Evolutionary conservation across 2,113 vertebrate genomes (phyloP).

Genomic region (Columbina picui): DNA sequence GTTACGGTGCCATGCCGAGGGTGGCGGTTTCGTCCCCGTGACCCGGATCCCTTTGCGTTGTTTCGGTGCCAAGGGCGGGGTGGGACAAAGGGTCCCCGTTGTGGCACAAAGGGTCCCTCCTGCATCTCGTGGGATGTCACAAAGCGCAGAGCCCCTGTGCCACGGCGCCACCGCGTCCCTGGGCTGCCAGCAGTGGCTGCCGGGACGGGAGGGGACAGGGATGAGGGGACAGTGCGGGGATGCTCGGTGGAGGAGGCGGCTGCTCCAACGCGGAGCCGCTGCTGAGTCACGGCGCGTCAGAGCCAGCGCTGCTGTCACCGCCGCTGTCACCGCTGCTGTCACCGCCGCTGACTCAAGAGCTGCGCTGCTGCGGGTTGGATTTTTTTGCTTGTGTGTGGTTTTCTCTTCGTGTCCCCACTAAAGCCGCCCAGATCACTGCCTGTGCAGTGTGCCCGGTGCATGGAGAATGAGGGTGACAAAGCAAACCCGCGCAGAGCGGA

Average conservation of each 20-base stretch:
- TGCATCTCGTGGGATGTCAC: neutral
- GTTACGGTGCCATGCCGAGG: neutral
- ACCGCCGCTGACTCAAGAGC: neutral
- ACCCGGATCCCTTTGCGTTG: neutral
- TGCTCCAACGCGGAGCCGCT: neutral
- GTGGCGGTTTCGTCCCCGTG: neutral
- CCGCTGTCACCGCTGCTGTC: neutral
- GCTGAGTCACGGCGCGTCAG: conserved; percentile 42
- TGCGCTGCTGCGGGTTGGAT: neutral
- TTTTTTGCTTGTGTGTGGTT: neutral
- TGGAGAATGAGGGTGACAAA: rapidly evolving
- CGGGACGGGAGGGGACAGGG: neutral
- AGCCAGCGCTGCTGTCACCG: neutral
- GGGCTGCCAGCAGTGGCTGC: no score
- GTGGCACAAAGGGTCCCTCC: no score
- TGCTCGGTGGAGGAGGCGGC: neutral
- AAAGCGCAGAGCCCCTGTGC: neutral
- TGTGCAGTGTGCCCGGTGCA: rapidly evolving
- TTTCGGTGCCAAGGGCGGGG: neutral
- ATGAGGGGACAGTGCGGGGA: neutral
- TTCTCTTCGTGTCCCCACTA: no score
- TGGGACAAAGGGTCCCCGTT: no score
- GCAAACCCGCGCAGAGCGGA: neutral
- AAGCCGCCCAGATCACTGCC: neutral
- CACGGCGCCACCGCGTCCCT: no score